These are phyloP conservation scores for Heliconius hortense DNA, from an alignment of 2,888 invertebrate species.

Conservation along the genomic window DNA sequence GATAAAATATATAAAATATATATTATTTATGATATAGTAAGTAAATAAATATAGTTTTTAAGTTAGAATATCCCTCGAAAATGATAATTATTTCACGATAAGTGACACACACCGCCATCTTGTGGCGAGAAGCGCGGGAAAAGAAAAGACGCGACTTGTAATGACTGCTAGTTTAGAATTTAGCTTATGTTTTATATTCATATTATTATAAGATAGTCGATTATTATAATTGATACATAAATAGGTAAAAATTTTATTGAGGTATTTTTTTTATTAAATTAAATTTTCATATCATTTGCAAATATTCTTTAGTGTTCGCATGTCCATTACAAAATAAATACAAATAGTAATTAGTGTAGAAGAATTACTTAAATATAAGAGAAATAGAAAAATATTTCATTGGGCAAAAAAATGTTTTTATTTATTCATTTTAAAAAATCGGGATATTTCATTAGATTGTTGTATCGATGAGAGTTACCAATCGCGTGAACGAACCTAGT, in stretches of 20 bases:
- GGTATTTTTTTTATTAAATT: not conserved
- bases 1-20: not conserved
- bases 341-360: not conserved
- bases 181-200: not conserved
- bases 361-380: not conserved
- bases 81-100: slow-evolving; percentile 48
- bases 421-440: not conserved
- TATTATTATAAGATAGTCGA: not conserved
- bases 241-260: too few species aligned
- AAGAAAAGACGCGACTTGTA: not conserved
- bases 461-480: slow-evolving; percentile 46
- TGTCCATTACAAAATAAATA: not conserved
- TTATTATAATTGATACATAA: not conserved
- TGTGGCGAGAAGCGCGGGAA: slow-evolving; percentile 59
- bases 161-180: not conserved
- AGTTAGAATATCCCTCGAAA: slow-evolving; percentile 59
- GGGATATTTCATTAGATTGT: slow-evolving; percentile 20
- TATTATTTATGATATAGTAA: not conserved
- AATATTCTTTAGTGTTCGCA: not conserved
- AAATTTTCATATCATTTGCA: not conserved
- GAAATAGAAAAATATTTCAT: not conserved
- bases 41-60: slow-evolving; percentile 1
- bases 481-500: slow-evolving; percentile 60
- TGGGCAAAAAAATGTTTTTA: not conserved
- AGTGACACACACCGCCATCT: slow-evolving; percentile 68